A percentile compares a stretch with the other conserved stretches of the same genome.
These are phyloP conservation scores for Brachionus calyciflorus DNA, from an alignment of 1,140 invertebrate species.

Conservation along the genomic window DNA sequence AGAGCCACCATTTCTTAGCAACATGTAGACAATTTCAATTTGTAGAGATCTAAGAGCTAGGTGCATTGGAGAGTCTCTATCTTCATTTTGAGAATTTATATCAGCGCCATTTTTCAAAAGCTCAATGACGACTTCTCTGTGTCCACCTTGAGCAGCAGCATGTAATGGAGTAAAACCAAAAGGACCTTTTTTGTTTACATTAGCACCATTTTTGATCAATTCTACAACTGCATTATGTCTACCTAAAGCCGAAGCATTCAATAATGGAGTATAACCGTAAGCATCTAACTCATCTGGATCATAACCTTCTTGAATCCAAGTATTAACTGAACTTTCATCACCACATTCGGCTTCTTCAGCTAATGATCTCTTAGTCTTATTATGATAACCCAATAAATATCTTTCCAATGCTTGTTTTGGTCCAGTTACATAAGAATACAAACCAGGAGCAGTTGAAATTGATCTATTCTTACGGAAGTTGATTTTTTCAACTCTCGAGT, in stretches of 20 bases:
- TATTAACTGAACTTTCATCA: neutral
- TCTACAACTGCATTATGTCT: neutral
- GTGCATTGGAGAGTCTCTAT: conserved; percentile 33
- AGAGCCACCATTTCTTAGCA: neutral
- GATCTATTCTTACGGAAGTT: conserved; percentile 5
- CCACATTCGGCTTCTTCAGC: conserved; percentile 46
- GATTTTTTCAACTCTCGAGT: neutral
- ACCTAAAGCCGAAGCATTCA: conserved; percentile 23
- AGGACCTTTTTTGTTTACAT: conserved; percentile 41
- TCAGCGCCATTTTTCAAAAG: conserved; percentile 24
- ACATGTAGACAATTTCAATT: conserved; percentile 44
- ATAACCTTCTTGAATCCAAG: conserved; percentile 45
- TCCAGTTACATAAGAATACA: neutral
- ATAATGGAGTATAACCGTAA: conserved; percentile 45
- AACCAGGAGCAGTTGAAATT: neutral
- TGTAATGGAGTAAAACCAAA: conserved; percentile 44
- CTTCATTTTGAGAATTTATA: conserved; percentile 40
- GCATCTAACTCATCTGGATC: conserved; percentile 42
- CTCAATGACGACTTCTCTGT: conserved; percentile 8
- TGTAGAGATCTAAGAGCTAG: conserved; percentile 25
- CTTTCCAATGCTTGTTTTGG: neutral
- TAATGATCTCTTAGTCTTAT: conserved; percentile 39
- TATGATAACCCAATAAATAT: conserved; percentile 2
- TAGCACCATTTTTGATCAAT: conserved; percentile 35
- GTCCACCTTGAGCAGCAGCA: conserved; percentile 45